Evolutionary conservation across 2,113 vertebrate species (phyloP), one percentile per base, ranked within the genome.

Genomic region (Entelurus aequoreus): DNA sequence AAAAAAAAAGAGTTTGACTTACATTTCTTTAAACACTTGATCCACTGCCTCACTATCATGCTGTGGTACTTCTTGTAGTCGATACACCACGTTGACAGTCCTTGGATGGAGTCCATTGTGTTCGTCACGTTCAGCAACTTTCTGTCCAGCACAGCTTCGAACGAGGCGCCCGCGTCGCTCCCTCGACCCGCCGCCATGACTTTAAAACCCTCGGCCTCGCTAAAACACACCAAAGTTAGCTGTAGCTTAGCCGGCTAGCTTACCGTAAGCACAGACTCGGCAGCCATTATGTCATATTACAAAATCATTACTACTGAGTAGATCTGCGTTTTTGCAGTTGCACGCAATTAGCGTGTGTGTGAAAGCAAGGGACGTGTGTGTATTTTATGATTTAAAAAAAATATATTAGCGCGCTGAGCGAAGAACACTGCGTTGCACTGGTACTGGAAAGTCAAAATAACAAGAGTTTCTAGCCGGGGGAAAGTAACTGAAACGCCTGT

Each of bases 51-150:
- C 76, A 97, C 96, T 78, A 98, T 92, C 37, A 92, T 79, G 77
- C 79, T 88, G 90, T 97, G 94, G 79, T 95, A 93, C 68, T 94
- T 95, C 90, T 97, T 97, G 91, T 97, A 95, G 68, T 97, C 95
- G 74, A 98, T 93, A 84, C 95, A 98, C 95, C 95, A 98, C 7
- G 88, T 82, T 46, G 94, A 95, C 51, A 98, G 84, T 79, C 92
- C 93, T 79, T 98, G 96, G 74, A 98, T 98, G 10, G 95, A 96
- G 35, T 98, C 96, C 95, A 95, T 95, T 6, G 95, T 98, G 87
- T 96, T 98, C 54, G 90, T 90, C 16, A 98, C 89, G 54, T 79
- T 83, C 68, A 93, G 92, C 67, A 98, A 91, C 75, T 90, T 94
- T 72, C 88, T 88, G 53, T 96, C 94, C 70, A 98, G 74, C 16